Evolutionary conservation across 2,888 invertebrate species (phyloP), one percentile per base, ranked within the genome.

Genomic region (Maniola hyperantus): DNA sequence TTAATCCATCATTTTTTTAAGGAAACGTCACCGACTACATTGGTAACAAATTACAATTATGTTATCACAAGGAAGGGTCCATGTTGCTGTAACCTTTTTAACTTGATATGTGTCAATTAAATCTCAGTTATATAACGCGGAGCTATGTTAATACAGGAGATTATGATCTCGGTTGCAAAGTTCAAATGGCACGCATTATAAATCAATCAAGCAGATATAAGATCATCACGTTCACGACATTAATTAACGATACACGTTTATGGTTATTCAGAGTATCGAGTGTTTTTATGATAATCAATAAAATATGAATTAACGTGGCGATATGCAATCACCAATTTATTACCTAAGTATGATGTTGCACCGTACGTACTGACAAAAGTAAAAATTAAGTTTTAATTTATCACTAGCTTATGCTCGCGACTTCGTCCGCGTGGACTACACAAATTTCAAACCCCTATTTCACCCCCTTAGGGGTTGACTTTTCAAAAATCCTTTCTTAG

Each of bases 181-280:
- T 50, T 61, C 61, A 61, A 61, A 50, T 39, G 48, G 36, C 46
- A 39, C 7, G 39, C 34, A 39, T 36, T 50, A 36, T 61, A 51
- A 20, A 61, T 61, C 61, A 15, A 61, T 61, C 61, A 61, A 50
- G 7, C 20, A 39, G 36, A 18, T 61, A 51, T 18, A 51, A 51
- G 50, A 61, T 61, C 51, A 61, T 61, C 50, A 18, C 36, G 48
- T 33, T 50, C 39, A 39, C 51, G 61, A 61, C 13, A 50, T 33
- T 61, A 20, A 61, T 50, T 61, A 61, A 51, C 8, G 18, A 10
- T 39, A 8, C 50, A 61, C 18, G 61, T 20, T 50, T 33, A 59
- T 33, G 58, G 44, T 20, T 48, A 18, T 48, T 26, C 36, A 15
- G 34, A 15, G 6, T 15, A 51, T 13, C 26, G 6, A 51, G 20